A percentile compares a stretch with the other conserved stretches of the same genome.
Conservation (phyloP, 1,140 invertebrate genomes). For the Prorops nasuta region DNA sequence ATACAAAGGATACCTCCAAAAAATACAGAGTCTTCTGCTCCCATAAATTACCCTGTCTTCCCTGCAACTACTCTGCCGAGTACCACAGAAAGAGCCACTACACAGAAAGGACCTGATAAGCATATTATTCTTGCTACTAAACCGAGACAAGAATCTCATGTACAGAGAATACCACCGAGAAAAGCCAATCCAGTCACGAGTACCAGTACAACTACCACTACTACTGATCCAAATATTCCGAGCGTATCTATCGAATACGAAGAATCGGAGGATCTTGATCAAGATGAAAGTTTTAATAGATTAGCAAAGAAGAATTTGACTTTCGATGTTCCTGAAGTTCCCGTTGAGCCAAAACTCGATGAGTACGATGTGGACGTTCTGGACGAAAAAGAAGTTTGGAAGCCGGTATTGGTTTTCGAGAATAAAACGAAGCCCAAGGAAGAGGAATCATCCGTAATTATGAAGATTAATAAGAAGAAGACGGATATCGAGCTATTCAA, state of each 20-base stretch:
- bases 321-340: slow-evolving; percentile 1
- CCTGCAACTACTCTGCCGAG: too few species aligned
- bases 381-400: slow-evolving; percentile 35
- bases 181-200: too few species aligned
- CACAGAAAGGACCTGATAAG: not conserved
- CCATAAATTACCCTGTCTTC: too few species aligned
- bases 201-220: not conserved
- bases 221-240: slow-evolving; percentile 18
- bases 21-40: too few species aligned
- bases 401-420: slow-evolving; percentile 36
- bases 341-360: slow-evolving; percentile 15
- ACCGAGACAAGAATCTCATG: not conserved
- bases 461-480: slow-evolving; percentile 38
- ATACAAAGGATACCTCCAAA: too few species aligned
- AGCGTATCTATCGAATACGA: slow-evolving; percentile 28
- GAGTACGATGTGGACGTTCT: slow-evolving; percentile 32
- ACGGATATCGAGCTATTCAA: slow-evolving; percentile 28
- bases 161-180: not conserved
- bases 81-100: too few species aligned
- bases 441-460: slow-evolving; percentile 37
- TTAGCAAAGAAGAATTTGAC: slow-evolving; percentile 9
- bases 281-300: not conserved
- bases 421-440: slow-evolving; percentile 31
- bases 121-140: not conserved
- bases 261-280: slow-evolving; percentile 11